A percentile compares a stretch with the other conserved stretches of the same genome.
These are phyloP conservation scores for Caenorhabditis angaria DNA, from an alignment of 2,888 invertebrate genomes.

Conservation along the genomic window DNA sequence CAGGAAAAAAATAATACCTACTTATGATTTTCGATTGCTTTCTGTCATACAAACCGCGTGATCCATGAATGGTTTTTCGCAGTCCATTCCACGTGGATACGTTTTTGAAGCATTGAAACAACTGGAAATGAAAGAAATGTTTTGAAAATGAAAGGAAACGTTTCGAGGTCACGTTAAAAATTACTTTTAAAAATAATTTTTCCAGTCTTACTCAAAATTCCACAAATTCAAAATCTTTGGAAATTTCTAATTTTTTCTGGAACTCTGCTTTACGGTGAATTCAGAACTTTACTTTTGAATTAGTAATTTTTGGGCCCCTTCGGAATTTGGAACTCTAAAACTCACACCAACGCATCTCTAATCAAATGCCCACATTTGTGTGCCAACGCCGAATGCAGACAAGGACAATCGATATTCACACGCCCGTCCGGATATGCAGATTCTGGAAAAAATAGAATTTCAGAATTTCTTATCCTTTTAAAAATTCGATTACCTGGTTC, in stretches of 20 bases:
- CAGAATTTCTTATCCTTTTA: not conserved
- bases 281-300: too few species aligned
- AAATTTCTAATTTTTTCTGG: too few species aligned
- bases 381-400: conserved; percentile 47
- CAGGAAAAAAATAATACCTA: not conserved
- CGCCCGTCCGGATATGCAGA: conserved; percentile 45
- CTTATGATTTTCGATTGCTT: conserved; percentile 11
- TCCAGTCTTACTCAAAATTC: too few species aligned
- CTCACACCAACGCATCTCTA: conserved; percentile 40
- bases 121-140: conserved; percentile 35
- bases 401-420: conserved; percentile 45
- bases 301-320: too few species aligned
- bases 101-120: conserved; percentile 43
- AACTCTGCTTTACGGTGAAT: too few species aligned
- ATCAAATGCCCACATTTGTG: conserved; percentile 48
- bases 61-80: conserved; percentile 38
- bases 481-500: conserved; percentile 35
- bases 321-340: too few species aligned
- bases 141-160: too few species aligned
- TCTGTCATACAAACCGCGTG: conserved; percentile 28
- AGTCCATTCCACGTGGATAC: conserved; percentile 43
- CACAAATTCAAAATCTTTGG: too few species aligned
- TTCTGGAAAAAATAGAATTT: conserved; percentile 22
- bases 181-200: too few species aligned
- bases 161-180: too few species aligned